Percentiles rank a stretch among this genome's conserved stretches.
These are phyloP conservation scores for Lepas anatifera DNA, from an alignment of 2,888 invertebrate genomes.

Conservation along the genomic window DNA sequence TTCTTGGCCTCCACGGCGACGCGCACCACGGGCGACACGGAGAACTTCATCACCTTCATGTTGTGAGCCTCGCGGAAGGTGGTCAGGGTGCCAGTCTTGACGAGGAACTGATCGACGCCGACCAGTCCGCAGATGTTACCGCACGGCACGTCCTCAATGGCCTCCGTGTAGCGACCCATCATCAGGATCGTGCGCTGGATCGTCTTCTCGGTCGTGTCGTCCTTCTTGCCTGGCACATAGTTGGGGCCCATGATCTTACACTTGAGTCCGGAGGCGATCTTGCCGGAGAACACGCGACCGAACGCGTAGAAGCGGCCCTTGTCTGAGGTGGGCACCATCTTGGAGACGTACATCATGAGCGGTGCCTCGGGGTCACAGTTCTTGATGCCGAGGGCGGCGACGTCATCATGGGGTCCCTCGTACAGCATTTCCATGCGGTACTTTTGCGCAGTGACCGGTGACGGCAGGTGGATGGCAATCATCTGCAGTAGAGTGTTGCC, in stretches of 20 bases:
- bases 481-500: slow-evolving; percentile 99
- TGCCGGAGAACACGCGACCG: slow-evolving; percentile 98
- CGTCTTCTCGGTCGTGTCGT: slow-evolving; percentile 96
- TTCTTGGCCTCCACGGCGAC: slow-evolving; percentile 99
- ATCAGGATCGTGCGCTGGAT: slow-evolving; percentile 99
- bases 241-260: slow-evolving; percentile 99
- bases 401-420: slow-evolving; percentile 95
- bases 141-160: slow-evolving; percentile 97
- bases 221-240: slow-evolving; percentile 94
- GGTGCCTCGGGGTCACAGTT: slow-evolving; percentile 93
- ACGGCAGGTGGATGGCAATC: slow-evolving; percentile 99
- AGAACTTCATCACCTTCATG: slow-evolving; percentile 99
- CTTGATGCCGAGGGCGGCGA: slow-evolving; percentile 81
- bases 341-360: slow-evolving; percentile 99
- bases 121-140: slow-evolving; percentile 99
- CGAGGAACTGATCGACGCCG: slow-evolving; percentile 98
- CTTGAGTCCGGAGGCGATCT: slow-evolving; percentile 76
- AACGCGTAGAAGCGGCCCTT: slow-evolving; percentile 99
- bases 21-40: slow-evolving; percentile 97
- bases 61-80: slow-evolving; percentile 99
- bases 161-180: slow-evolving; percentile 99
- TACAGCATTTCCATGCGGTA: slow-evolving; percentile 99
- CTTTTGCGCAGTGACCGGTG: slow-evolving; percentile 95
- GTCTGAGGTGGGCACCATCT: slow-evolving; percentile 99
- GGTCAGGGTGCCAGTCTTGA: slow-evolving; percentile 98